Conservation (phyloP, 2,797 vertebrate genomes). For the Valencia hispanica region DNA sequence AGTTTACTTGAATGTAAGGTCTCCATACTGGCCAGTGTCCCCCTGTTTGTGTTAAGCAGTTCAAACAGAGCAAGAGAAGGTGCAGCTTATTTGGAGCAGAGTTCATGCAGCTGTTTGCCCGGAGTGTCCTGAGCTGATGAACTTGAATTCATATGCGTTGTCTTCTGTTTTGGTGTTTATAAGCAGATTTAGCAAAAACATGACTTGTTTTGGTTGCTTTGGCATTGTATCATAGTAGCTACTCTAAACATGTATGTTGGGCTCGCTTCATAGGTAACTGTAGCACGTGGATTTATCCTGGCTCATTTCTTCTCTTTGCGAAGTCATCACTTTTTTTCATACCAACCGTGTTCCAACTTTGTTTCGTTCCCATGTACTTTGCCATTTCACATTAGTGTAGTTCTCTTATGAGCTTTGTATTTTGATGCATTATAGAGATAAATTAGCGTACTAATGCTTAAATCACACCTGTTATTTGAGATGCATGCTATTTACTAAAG, state of each 20-base stretch:
- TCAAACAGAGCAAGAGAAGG: neutral
- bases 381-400: neutral
- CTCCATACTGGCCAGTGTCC: neutral
- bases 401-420: neutral
- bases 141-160: neutral
- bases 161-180: neutral
- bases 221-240: neutral
- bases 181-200: neutral
- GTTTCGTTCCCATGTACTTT: too few relatives aligned
- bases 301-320: neutral
- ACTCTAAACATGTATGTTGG: too few relatives aligned
- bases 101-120: neutral
- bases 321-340: neutral
- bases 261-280: too few relatives aligned
- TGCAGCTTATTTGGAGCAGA: neutral
- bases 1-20: accelerated
- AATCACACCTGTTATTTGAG: neutral
- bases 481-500: too few relatives aligned
- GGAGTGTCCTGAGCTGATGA: neutral
- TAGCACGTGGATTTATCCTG: too few relatives aligned
- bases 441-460: neutral
- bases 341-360: neutral
- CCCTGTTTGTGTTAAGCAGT: neutral
- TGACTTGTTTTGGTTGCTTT: neutral
- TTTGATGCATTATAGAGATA: neutral